Base-by-base conservation (phyloP, 2,113 vertebrate genomes). In the Galemys pyrenaicus region DNA sequence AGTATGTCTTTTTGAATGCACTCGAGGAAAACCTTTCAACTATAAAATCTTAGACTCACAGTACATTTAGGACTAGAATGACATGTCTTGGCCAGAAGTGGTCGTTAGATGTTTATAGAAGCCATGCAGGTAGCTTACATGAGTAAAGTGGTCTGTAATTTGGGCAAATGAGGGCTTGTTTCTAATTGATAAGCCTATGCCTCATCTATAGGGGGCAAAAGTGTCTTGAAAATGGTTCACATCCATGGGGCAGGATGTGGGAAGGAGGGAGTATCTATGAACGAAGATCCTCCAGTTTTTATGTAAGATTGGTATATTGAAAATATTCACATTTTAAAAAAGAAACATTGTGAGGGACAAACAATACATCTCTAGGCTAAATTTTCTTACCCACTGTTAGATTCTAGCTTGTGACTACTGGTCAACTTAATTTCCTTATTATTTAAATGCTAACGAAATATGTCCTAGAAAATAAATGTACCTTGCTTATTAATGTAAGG, bases 211-310 rank as follows among this genome's bases (percentile, higher is more conserved):
- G 15, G 9, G 44, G 89, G 44, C 16, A 89, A 78, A 77, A 73
- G 20, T 81, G 60, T 77, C 16, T 86, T 89, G 54, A 56, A 15
- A 24, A 62, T 82, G 24, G 24, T 92, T 82, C 15, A 56, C 11
- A 67, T 49, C 60, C n/a, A 17, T 82, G 24, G n/a, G 24, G 6
- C 79, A 28, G 32, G 30, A 2, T 81, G 20, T 64, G 86, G n/a
- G n/a, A 44, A 37, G 4, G 39, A 64, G 12, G 5, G 26, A 81
- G 81, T 51, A n/a, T 22, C 28, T 81, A 12, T 24, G 44, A 35
- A 30, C 19, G 67, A 19, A 94, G 58, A 58, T 92, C 19, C 39
- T 92, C 32, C n/a, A 81, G n/a, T 51, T 73, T 89, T 90, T 89
- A 86, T 22, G 77, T 74, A 58, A 95, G 7, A 56, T 22, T 5